Conservation (phyloP, 2,113 vertebrate species). For the Clinocottus analis region DNA sequence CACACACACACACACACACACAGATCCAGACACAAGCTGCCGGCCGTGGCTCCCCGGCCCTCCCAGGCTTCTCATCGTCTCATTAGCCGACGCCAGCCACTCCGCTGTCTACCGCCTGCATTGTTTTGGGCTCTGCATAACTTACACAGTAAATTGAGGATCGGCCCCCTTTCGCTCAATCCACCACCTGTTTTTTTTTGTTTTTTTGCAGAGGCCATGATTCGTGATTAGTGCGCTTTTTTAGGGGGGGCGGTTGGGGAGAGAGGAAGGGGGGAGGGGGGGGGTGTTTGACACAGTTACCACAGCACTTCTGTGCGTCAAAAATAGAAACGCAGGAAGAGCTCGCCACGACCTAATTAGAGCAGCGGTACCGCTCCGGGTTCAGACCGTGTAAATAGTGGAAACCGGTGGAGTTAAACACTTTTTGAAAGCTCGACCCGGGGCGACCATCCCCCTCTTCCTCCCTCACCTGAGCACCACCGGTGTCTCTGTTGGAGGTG, state of each 20-base stretch:
- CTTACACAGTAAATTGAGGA: slow-evolving; percentile 82
- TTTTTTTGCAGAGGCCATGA: slow-evolving; percentile 70
- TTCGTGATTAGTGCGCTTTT: slow-evolving; percentile 64
- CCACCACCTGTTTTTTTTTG: slow-evolving; percentile 81
- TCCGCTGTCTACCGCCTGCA: slow-evolving; percentile 81
- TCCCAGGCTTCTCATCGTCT: slow-evolving; percentile 80
- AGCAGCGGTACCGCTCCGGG: background rate
- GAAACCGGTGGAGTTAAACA: background rate
- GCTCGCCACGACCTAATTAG: slow-evolving; percentile 49
- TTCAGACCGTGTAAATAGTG: background rate
- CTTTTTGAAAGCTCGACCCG: background rate
- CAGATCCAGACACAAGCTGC: slow-evolving; percentile 78
- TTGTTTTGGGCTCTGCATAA: slow-evolving; percentile 86
- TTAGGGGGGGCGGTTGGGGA: background rate
- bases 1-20: slow-evolving; percentile 54
- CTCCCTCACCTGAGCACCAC: no score
- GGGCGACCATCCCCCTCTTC: no score
- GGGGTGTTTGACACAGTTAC: slow-evolving; percentile 71
- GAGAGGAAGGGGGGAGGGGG: no score
- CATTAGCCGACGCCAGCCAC: slow-evolving; percentile 81
- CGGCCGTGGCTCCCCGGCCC: slow-evolving; percentile 66
- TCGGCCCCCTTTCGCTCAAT: slow-evolving; percentile 71
- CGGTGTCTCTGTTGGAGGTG: background rate
- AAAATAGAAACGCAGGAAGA: slow-evolving; percentile 18
- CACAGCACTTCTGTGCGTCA: slow-evolving; percentile 42